phyloP scores from a whole-genome alignment of 2,113 vertebrate species.

The Coreoperca whiteheadi region DNA sequence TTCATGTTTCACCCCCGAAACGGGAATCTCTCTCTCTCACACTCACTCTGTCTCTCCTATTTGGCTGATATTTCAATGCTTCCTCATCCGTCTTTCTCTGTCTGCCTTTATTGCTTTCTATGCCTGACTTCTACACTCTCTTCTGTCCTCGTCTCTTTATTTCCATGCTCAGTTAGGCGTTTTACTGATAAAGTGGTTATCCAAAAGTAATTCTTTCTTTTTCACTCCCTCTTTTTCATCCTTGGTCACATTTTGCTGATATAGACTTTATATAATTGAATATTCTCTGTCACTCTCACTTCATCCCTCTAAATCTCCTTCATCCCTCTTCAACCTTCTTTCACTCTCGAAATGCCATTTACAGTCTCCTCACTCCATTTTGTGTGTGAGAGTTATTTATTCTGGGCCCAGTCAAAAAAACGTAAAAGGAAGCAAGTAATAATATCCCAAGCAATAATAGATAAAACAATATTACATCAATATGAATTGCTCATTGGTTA shows the following conservation, averaged over 20 bases:
- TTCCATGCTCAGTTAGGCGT: slow-evolving; percentile 12
- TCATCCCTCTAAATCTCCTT: slow-evolving; percentile 34
- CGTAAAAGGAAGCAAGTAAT: not conserved
- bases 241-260: slow-evolving; percentile 34
- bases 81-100: not conserved
- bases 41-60: not conserved
- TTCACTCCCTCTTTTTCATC: slow-evolving; percentile 12
- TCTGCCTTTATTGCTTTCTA: not conserved
- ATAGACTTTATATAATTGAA: slow-evolving; percentile 35
- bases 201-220: slow-evolving; percentile 4
- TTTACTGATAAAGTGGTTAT: slow-evolving; percentile 34
- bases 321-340: slow-evolving; percentile 10
- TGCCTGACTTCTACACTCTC: not conserved
- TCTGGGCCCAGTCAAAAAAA: not conserved
- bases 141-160: not conserved
- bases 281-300: slow-evolving; percentile 14
- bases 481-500: not conserved
- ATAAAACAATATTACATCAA: not conserved
- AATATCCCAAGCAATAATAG: not conserved
- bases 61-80: not conserved
- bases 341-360: slow-evolving; percentile 35
- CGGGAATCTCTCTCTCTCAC: too few relatives aligned
- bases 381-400: not conserved
- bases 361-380: not conserved
- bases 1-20: not conserved